A percentile compares a stretch with the other conserved stretches of the same genome.
phyloP scores from a whole-genome alignment of 2,113 vertebrate genomes.

The Geococcyx californianus region DNA sequence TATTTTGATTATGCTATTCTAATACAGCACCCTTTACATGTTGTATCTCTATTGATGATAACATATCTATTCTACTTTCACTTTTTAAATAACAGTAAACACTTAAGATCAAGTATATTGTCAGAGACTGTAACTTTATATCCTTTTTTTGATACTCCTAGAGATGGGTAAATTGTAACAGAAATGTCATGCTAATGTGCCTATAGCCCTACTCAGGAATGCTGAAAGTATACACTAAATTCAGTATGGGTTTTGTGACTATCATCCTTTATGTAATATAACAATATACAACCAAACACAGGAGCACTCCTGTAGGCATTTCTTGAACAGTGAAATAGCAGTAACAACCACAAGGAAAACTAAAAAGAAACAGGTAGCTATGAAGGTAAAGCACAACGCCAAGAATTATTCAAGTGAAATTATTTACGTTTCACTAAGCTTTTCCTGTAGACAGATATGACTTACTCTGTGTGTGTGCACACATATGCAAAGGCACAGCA shows the following conservation, averaged over 20 bases:
- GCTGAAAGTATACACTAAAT: background rate
- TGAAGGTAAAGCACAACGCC: background rate
- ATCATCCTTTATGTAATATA: background rate
- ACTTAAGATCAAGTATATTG: background rate
- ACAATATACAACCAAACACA: background rate
- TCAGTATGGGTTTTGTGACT: background rate
- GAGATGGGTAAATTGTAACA: background rate
- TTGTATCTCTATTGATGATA: background rate
- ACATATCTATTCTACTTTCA: background rate
- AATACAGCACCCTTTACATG: background rate
- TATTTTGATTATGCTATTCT: background rate
- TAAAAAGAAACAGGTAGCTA: background rate
- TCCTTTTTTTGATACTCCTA: background rate
- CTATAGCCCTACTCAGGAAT: background rate
- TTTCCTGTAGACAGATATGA: accelerated
- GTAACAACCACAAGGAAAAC: background rate
- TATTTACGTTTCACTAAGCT: background rate
- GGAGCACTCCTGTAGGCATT: background rate
- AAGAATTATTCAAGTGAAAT: background rate
- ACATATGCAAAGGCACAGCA: background rate
- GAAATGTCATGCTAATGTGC: background rate
- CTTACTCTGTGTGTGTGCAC: background rate
- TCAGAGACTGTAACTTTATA: background rate
- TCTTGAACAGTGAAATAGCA: background rate
- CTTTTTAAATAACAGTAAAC: background rate